These are phyloP conservation scores for Centropristis striata DNA, from an alignment of 2,113 vertebrate species.

Conservation along the genomic window DNA sequence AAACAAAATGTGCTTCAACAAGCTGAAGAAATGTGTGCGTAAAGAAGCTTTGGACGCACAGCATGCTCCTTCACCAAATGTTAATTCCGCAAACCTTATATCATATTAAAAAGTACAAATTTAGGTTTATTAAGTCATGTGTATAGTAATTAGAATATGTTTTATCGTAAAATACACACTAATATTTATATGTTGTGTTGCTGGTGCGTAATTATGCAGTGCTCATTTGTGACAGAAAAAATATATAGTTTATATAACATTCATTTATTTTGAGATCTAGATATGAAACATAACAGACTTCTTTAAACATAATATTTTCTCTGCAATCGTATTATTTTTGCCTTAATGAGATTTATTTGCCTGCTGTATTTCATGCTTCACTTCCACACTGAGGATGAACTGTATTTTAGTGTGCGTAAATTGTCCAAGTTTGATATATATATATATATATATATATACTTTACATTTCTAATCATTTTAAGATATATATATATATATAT, in stretches of 20 bases:
- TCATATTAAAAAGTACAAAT: neutral
- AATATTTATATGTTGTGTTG: neutral
- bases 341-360: neutral
- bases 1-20: conserved; percentile 49
- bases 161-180: neutral
- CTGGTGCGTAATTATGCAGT: conserved; percentile 62
- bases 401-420: neutral
- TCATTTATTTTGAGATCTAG: neutral
- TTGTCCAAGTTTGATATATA: neutral
- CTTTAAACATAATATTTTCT: neutral
- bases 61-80: neutral
- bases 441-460: neutral
- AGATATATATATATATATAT: conserved; percentile 17
- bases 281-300: neutral
- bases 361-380: neutral
- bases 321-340: neutral
- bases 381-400: neutral
- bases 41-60: conserved; percentile 34
- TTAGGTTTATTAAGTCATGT: neutral
- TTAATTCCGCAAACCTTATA: neutral
- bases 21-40: conserved; percentile 52
- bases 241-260: neutral
- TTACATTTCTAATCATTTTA: neutral
- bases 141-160: neutral
- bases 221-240: neutral